Evolutionary conservation across 2,113 vertebrate species (phyloP), one percentile per base, ranked within the genome.

Genomic region (Tor tambroides): DNA sequence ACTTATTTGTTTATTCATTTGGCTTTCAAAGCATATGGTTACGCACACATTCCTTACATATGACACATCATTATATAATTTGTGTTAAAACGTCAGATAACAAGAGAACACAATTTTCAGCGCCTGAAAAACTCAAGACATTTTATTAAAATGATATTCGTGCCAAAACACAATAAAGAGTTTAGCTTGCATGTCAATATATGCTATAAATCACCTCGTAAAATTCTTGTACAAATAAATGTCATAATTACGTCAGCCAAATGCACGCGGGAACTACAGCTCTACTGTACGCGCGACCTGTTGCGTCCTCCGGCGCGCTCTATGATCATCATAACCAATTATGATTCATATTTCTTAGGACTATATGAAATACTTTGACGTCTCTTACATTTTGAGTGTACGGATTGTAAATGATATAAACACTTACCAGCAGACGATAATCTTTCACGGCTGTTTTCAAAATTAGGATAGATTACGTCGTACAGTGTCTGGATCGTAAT

Each of bases 321-420:
- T 91, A 93, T 92, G 92, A 94, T 95, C 94, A 94, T 95, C 94
- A 95, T 95, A 95, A 94, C 93, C 94, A 94, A 93, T 95, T 95
- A 95, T 95, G 94, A 95, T 94, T 95, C 94, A 95, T 95, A 95
- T 95, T 94, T 92, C 91, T 90, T 93, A 94, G 92, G 92, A 93
- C 86, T 89, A 46, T 85, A 67, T 71, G 72, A 82, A 85, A 84
- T 85, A 81, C 90, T 91, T 90, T 90, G 92, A 92, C 93, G 92
- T 89, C 89, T 85, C 89, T 86, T 91, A 91, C 78, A 49, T 84
- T 75, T 35, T 5, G 2, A 67, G 59, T 19, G 15, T 23, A 46
- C 12, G 14, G 12, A 49, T 19, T 35, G 67, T 77, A 54, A 69
- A 26, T 56, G 6, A 26, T 26, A 26, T 23, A 17, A 35, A 28